phyloP scores from a whole-genome alignment of 2,113 vertebrate species.

The Thamnaconus septentrionalis region DNA sequence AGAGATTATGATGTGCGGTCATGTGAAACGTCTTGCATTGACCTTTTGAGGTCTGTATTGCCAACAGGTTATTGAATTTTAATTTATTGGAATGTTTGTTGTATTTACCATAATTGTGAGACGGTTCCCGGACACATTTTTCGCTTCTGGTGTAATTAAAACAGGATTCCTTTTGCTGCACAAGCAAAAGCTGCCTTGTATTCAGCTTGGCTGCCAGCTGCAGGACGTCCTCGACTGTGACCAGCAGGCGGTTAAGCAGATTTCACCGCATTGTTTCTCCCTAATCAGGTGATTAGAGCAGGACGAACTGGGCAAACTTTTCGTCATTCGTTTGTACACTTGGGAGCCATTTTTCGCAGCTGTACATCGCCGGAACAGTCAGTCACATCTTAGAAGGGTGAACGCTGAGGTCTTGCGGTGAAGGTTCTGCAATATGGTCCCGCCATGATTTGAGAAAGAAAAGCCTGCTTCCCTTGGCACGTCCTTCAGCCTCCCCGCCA shows the following conservation, averaged over 20 bases:
- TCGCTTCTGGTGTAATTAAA: too few relatives aligned
- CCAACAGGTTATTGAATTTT: too few relatives aligned
- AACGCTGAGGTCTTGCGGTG: slow-evolving; percentile 6
- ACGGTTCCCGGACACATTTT: too few relatives aligned
- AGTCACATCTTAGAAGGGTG: neutral
- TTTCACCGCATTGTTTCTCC: slow-evolving; percentile 16
- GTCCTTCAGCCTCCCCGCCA: slow-evolving; percentile 22
- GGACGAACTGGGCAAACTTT: slow-evolving; percentile 14
- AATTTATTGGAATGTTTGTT: too few relatives aligned
- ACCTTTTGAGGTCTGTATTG: too few relatives aligned
- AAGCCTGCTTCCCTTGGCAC: slow-evolving; percentile 26
- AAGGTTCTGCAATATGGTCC: slow-evolving; percentile 12
- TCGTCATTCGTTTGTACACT: neutral
- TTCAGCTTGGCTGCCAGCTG: slow-evolving; percentile 10
- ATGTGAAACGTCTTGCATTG: too few relatives aligned
- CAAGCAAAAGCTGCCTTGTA: neutral
- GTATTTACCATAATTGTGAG: too few relatives aligned
- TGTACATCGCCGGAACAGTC: too few relatives aligned
- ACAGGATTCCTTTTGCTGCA: too few relatives aligned
- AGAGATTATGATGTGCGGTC: too few relatives aligned
- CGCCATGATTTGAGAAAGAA: slow-evolving; percentile 20
- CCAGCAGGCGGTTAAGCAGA: slow-evolving; percentile 18
- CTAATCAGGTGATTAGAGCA: slow-evolving; percentile 25
- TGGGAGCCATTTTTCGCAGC: too few relatives aligned
- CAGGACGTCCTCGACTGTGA: slow-evolving; percentile 25